Conservation (phyloP, 2,797 vertebrate genomes). For the Ctenosaura bakeri region DNA sequence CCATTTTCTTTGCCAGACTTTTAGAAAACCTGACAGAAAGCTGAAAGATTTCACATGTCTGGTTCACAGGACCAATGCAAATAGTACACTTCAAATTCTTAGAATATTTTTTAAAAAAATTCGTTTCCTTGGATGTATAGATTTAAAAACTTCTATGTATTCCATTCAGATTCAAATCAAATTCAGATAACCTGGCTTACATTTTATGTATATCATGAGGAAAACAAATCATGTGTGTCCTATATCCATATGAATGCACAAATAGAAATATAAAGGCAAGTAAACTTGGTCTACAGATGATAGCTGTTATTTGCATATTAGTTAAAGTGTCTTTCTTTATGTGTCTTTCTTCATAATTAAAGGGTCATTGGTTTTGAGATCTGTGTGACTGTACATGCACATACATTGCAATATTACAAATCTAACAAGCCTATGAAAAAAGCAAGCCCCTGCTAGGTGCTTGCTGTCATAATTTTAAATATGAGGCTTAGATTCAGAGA, state of each 20-base stretch:
- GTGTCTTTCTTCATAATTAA: not conserved
- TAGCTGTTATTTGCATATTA: slow-evolving; percentile 2
- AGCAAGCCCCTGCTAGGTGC: not conserved
- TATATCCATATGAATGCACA: not conserved
- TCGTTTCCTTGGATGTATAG: not conserved
- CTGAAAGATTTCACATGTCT: not conserved
- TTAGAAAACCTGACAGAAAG: slow-evolving; percentile 14
- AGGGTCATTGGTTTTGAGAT: not conserved
- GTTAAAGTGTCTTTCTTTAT: not conserved
- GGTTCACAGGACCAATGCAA: not conserved
- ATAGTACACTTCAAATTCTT: not conserved
- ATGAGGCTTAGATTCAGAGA: not conserved
- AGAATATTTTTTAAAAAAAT: not conserved
- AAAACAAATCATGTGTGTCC: not conserved
- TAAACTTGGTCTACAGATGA: not conserved
- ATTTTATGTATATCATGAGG: not conserved
- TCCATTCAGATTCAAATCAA: not conserved
- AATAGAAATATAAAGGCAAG: not conserved
- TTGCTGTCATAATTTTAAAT: not conserved
- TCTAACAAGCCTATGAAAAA: not conserved
- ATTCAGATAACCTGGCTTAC: not conserved
- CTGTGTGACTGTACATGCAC: not conserved
- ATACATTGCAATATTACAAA: not conserved
- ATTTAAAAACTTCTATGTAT: not conserved
- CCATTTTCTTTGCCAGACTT: slow-evolving; percentile 20